phyloP scores from a whole-genome alignment of 2,797 vertebrate species.

The Tokudaia tokunoshimensis region DNA sequence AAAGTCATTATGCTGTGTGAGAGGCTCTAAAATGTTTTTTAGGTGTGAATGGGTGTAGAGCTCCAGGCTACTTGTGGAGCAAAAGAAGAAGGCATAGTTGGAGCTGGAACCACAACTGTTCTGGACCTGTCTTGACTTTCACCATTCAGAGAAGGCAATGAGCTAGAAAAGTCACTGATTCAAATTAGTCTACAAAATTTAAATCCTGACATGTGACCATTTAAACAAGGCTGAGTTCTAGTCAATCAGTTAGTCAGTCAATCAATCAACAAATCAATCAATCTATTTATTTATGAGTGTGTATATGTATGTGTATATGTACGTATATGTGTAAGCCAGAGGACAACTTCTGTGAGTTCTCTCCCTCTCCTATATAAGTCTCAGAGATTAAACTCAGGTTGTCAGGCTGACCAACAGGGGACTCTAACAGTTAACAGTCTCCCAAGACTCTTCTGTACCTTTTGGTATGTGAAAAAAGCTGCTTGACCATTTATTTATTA shows the following conservation, averaged over 20 bases:
- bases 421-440: neutral
- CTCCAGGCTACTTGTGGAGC: neutral
- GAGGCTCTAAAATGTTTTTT: neutral
- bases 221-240: neutral
- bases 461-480: neutral
- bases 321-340: neutral
- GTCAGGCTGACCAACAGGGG: neutral
- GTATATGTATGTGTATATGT: neutral
- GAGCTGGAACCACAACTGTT: neutral
- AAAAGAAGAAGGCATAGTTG: rapidly evolving
- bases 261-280: neutral
- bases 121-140: neutral
- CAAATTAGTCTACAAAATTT: conserved; percentile 27
- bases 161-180: neutral
- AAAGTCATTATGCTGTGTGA: neutral
- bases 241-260: neutral
- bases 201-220: neutral
- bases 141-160: neutral
- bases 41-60: neutral
- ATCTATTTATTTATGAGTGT: neutral
- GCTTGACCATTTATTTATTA: neutral
- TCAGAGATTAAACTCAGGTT: neutral
- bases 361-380: neutral
- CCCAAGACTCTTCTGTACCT: neutral
- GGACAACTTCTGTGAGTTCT: neutral